phyloP scores from a whole-genome alignment of 2,797 vertebrate genomes.

The Trachops cirrhosus region DNA sequence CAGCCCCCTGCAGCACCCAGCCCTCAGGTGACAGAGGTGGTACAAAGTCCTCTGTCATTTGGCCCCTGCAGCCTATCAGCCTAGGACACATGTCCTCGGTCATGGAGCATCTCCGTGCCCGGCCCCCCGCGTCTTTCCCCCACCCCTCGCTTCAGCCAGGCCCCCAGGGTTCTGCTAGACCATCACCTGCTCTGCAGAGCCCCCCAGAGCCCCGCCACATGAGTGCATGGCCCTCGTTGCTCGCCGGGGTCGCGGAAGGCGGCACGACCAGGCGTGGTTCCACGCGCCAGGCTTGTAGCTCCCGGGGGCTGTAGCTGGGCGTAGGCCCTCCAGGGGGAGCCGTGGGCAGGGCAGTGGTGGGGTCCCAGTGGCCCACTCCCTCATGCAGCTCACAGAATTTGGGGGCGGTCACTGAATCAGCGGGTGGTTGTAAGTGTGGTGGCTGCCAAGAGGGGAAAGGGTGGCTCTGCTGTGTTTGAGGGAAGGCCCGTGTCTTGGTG shows the following conservation, averaged over 20 bases:
- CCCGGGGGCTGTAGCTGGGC: neutral
- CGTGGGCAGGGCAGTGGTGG: fast-evolving
- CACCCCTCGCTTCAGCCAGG: neutral
- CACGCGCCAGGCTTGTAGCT: neutral
- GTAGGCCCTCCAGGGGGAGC: neutral
- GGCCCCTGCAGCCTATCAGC: neutral
- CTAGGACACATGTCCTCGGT: neutral
- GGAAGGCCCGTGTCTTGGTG: neutral
- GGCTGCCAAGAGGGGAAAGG: neutral
- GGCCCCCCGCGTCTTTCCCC: no score
- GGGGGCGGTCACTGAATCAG: neutral
- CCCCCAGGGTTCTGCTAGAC: neutral
- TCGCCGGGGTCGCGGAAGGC: neutral
- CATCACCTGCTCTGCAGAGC: no score
- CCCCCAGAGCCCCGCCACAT: no score
- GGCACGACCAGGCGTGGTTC: neutral
- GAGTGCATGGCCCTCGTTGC: neutral
- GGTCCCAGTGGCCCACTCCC: no score
- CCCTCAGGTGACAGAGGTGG: neutral
- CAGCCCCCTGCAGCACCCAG: neutral
- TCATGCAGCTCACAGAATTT: neutral
- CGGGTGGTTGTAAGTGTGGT: neutral
- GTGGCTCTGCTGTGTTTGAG: fast-evolving
- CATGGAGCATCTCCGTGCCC: neutral
- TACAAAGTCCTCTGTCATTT: neutral